phyloP scores from a whole-genome alignment of 2,113 vertebrate genomes.

The Gracilinanus agilis region DNA sequence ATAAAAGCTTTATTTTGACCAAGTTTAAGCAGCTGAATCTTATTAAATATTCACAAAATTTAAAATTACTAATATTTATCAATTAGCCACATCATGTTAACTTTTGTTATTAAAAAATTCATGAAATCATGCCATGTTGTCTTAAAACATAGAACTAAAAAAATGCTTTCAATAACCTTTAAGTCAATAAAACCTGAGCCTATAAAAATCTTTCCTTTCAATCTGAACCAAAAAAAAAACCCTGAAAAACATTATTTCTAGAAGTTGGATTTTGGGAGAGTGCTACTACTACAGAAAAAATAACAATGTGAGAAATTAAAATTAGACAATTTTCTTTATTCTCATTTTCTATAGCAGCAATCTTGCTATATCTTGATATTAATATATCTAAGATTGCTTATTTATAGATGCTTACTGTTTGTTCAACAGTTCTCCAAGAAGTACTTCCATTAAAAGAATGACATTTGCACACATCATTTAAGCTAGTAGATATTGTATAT shows the following conservation, averaged over 20 bases:
- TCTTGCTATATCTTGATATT: neutral
- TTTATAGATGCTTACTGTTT: neutral
- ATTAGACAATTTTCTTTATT: neutral
- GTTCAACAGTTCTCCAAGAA: neutral
- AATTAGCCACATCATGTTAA: no score
- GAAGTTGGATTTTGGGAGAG: neutral
- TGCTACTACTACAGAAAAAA: neutral
- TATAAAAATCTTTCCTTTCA: neutral
- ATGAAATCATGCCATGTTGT: neutral
- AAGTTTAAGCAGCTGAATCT: no score
- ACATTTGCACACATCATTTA: neutral
- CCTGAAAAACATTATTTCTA: neutral
- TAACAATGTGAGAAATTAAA: neutral
- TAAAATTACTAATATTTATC: no score
- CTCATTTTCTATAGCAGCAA: neutral
- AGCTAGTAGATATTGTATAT: neutral
- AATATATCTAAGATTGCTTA: neutral
- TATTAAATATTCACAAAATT: no score
- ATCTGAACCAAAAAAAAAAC: neutral
- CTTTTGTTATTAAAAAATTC: no score
- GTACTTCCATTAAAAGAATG: neutral
- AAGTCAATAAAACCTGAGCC: neutral
- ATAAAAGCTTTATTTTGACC: no score
- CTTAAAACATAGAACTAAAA: neutral
- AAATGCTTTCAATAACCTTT: neutral